Percentiles rank a stretch among this genome's conserved stretches.
Evolutionary conservation across 1,140 invertebrate genomes (phyloP).

Genomic region (Rhyzopertha dominica): DNA sequence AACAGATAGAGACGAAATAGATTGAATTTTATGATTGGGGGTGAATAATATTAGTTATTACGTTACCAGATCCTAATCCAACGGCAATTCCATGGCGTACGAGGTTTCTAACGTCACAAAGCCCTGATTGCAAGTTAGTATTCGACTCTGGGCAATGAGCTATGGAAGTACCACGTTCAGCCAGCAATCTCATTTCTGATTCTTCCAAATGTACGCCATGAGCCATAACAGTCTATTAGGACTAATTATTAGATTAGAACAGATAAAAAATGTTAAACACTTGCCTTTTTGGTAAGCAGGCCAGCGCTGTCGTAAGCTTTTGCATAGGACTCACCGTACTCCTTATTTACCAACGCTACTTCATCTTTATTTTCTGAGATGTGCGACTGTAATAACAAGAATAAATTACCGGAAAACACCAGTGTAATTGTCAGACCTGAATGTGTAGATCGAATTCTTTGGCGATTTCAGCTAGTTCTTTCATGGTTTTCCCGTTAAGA

Average conservation of each 20-base stretch:
- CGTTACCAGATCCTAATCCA: constrained; percentile 77
- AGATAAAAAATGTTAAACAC: constrained; percentile 10
- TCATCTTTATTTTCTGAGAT: constrained; percentile 76
- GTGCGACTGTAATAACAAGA: constrained; percentile 64
- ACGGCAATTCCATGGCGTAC: constrained; percentile 62
- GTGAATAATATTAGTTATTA: too few relatives aligned
- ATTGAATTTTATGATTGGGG: too few relatives aligned
- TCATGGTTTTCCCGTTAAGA: constrained; percentile 68
- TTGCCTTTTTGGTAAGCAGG: constrained; percentile 69
- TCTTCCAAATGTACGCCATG: constrained; percentile 74
- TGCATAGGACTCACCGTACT: constrained; percentile 61
- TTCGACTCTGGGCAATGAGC: constrained; percentile 88
- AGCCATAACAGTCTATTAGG: constrained; percentile 64
- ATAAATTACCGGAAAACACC: neutral
- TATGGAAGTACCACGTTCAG: constrained; percentile 56
- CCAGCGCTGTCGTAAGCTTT: constrained; percentile 70
- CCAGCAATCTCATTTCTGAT: constrained; percentile 66
- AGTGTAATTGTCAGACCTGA: constrained; percentile 55
- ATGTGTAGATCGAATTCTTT: constrained; percentile 63
- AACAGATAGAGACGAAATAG: too few relatives aligned
- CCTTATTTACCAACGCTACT: constrained; percentile 57
- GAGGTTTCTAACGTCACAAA: constrained; percentile 70
- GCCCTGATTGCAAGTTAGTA: constrained; percentile 72
- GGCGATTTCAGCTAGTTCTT: constrained; percentile 63
- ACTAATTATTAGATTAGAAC: constrained; percentile 10